Evolutionary conservation across 2,888 invertebrate species (phyloP).

Genomic region (Tiliacea aurago): DNA sequence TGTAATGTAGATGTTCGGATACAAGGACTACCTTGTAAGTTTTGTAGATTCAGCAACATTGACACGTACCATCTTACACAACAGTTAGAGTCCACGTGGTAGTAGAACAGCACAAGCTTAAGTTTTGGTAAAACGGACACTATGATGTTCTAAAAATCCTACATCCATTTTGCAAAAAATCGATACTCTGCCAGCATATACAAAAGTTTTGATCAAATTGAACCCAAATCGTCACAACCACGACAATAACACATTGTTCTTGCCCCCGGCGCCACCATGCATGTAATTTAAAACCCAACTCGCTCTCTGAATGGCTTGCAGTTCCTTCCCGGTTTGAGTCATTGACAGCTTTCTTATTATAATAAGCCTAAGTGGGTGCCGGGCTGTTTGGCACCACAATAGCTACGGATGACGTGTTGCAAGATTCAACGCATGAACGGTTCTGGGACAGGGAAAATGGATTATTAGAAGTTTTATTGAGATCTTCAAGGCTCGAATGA

Average conservation of each 20-base stretch:
- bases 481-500: neutral
- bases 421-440: conserved; percentile 12
- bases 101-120: no score
- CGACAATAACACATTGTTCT: conserved; percentile 60
- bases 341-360: conserved; percentile 76
- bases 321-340: conserved; percentile 75
- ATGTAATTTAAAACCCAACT: conserved; percentile 62
- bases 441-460: conserved; percentile 18
- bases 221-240: conserved; percentile 27
- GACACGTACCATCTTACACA: no score
- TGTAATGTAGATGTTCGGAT: no score
- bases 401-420: conserved; percentile 51
- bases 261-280: conserved; percentile 63
- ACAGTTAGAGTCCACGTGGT: no score
- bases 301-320: conserved; percentile 35
- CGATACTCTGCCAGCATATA: neutral
- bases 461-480: conserved; percentile 11
- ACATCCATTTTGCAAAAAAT: neutral
- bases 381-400: conserved; percentile 70
- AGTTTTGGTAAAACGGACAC: neutral
- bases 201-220: conserved; percentile 6
- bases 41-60: no score
- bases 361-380: conserved; percentile 71
- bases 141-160: neutral
- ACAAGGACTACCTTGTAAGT: no score